Evolutionary conservation across 2,797 vertebrate species (phyloP), one percentile per base, ranked within the genome.

Genomic region (Muraenolepis orangiensis): DNA sequence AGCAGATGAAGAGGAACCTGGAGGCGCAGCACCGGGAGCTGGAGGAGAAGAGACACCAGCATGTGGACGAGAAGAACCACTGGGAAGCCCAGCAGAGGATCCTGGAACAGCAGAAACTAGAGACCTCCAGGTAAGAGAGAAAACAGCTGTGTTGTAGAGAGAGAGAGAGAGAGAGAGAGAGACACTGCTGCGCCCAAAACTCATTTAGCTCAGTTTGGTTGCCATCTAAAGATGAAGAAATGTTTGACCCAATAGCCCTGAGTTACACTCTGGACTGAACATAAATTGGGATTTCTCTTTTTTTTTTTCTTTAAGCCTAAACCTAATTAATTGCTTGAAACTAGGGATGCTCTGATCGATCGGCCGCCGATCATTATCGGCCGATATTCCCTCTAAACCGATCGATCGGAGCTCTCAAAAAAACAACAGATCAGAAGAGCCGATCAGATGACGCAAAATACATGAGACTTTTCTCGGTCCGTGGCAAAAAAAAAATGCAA

Each of bases 1-100:
- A 99, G 87, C 97, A 98, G 87, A 99, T 99, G 98, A 98, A 97
- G 80, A 99, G 98, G 94, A 99, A 98, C 85, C 93, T 99, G 91
- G 98, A 99, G 89, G 96, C 97, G 40, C 98, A 99, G 74, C 96
- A 99, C 91, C 96, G 94, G 89, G 98, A 99, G 78, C 84, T 99
- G 84, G 97, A 99, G 88, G 97, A 99, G 81, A 96, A 96, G 82
- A 92, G 97, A 7, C 97, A 96, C 66, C 94, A 98, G 86, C 97
- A 94, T 70, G 97, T 98, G 86, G 97, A 98, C 0, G 96, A 98
- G 84, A 96, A 95, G 78, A 81, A 85, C 31, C 93, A 80, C 91
- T 98, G 96, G 97, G 97, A 98, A 89, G 88, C 92, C 78, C 96
- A 98, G 30, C 96, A 98, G 46, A 95, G 95, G 80, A 93, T 97